Evolutionary conservation across 2,113 vertebrate species (phyloP).

Genomic region (Cryptotis parvus): DNA sequence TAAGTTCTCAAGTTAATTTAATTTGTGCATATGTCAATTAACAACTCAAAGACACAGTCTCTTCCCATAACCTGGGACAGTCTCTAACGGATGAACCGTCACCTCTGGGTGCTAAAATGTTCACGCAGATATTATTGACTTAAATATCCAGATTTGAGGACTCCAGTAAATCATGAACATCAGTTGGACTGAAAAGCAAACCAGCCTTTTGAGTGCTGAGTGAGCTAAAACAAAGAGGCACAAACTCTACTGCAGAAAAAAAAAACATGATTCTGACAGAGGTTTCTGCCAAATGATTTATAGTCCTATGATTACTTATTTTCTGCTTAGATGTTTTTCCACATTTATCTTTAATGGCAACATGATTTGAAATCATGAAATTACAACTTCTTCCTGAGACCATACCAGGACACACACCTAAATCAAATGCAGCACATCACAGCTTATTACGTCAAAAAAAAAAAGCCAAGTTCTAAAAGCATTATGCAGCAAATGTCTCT

Average conservation of each 20-base stretch:
- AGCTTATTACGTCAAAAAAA: too few species aligned
- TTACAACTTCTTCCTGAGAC: background rate
- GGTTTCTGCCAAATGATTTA: background rate
- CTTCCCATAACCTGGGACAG: background rate
- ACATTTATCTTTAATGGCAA: background rate
- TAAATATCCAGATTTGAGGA: background rate
- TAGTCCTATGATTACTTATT: slow-evolving; percentile 36
- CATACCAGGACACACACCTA: background rate
- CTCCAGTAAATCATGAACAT: background rate
- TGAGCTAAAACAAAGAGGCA: background rate
- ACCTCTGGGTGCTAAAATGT: background rate
- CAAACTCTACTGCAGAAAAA: background rate
- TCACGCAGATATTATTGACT: background rate
- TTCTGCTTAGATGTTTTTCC: slow-evolving; percentile 23
- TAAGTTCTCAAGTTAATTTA: slow-evolving; percentile 44
- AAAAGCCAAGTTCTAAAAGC: background rate
- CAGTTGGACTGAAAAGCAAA: background rate
- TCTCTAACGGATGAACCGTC: background rate
- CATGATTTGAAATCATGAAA: slow-evolving; percentile 2
- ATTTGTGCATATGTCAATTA: slow-evolving; percentile 6
- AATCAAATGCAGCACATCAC: background rate
- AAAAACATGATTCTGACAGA: slow-evolving; percentile 15
- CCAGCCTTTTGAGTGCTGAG: background rate
- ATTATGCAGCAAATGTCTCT: background rate
- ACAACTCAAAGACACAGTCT: background rate